A percentile compares a stretch with the other conserved stretches of the same genome.
These are phyloP conservation scores for Heliconius erato DNA, from an alignment of 2,888 invertebrate genomes.

Conservation along the genomic window DNA sequence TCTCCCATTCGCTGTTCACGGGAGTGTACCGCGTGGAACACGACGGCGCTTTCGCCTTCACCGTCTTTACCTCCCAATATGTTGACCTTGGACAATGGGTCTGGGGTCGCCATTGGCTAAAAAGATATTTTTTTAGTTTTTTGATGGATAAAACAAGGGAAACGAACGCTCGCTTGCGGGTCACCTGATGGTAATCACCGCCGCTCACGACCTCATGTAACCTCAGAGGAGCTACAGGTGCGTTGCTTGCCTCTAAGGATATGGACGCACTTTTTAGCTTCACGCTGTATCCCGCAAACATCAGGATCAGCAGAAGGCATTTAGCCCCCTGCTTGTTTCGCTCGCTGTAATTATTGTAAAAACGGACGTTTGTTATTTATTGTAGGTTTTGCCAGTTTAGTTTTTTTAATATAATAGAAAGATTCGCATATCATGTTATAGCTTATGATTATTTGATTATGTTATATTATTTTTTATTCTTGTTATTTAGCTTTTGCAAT, in stretches of 20 bases:
- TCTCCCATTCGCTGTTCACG: conserved; percentile 70
- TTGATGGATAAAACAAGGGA: background rate
- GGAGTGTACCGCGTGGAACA: conserved; percentile 73
- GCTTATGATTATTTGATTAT: background rate
- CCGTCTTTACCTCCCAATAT: conserved; percentile 63
- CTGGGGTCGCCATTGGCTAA: conserved; percentile 46
- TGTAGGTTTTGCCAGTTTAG: background rate
- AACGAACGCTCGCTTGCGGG: background rate
- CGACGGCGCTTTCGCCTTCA: conserved; percentile 58
- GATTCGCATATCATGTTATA: background rate
- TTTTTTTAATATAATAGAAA: background rate
- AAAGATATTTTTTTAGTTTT: background rate
- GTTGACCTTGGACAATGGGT: conserved; percentile 62
- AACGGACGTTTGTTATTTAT: background rate
- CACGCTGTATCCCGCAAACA: background rate
- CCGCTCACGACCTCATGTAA: no score
- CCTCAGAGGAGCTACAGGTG: no score
- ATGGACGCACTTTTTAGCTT: background rate
- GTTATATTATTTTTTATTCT: background rate
- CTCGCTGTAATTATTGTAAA: background rate
- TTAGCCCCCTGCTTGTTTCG: background rate
- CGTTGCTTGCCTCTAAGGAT: no score
- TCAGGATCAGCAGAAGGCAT: background rate
- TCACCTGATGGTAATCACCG: no score
- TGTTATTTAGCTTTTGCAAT: background rate